Evolutionary conservation across 2,113 vertebrate species (phyloP).

Genomic region (Paradisaea rubra): DNA sequence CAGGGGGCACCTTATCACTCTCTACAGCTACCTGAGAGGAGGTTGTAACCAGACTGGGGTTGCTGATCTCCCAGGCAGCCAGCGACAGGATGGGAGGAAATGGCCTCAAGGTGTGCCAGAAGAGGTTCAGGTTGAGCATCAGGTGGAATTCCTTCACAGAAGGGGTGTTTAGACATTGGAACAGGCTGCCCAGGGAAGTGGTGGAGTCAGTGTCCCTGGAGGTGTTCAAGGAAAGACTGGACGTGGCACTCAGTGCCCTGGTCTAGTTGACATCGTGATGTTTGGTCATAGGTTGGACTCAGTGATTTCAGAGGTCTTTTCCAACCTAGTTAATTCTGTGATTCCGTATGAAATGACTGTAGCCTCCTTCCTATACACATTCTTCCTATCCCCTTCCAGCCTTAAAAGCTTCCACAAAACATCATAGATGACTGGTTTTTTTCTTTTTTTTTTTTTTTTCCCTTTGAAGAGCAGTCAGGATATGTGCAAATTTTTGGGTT

Average conservation of each 20-base stretch:
- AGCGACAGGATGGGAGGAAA: background rate
- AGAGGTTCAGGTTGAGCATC: background rate
- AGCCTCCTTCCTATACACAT: background rate
- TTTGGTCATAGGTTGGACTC: background rate
- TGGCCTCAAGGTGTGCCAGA: background rate
- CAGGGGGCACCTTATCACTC: accelerated
- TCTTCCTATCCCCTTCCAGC: background rate
- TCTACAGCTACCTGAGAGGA: background rate
- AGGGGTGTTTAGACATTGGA: background rate
- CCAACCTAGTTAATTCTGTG: background rate
- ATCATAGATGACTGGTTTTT: background rate
- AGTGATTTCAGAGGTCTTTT: background rate
- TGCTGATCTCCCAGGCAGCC: background rate
- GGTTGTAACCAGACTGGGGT: background rate
- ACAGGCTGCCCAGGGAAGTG: background rate
- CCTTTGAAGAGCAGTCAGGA: background rate
- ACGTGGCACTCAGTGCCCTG: background rate
- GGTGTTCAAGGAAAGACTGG: background rate
- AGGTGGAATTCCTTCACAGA: background rate
- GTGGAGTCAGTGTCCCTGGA: background rate
- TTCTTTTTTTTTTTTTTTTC: background rate
- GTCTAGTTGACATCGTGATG: background rate
- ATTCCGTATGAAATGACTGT: background rate
- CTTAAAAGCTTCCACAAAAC: background rate
- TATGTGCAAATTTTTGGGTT: background rate